Evolutionary conservation across 2,888 invertebrate genomes (phyloP), one percentile per base, ranked within the genome.

Genomic region (Loripinus fragilis): DNA sequence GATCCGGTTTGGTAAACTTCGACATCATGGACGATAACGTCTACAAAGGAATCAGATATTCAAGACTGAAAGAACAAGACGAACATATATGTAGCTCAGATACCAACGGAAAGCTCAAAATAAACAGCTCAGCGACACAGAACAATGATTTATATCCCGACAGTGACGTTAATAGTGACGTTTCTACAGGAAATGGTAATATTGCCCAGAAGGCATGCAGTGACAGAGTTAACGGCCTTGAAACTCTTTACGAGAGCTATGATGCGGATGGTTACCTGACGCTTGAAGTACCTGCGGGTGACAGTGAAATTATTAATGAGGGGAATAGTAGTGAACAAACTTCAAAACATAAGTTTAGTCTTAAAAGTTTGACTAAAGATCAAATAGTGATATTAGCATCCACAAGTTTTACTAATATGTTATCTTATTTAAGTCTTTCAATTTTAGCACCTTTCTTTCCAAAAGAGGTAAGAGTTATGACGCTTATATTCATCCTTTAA

Each of bases 391-490:
- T 83, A 28, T 70, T 83, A 3, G 42, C 48, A 5, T 65, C 70
- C 0, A 71, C 76, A 3, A 75, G 83, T 66, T 55, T 78, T 25
- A 78, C 80, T 17, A 83, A 83, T 38, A 28, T 83, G 25, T 71
- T 83, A 23, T 71, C 77, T 71, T 83, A 76, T 70, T 71, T 83
- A 2, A 83, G 80, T 68, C 64, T 83, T 12, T 83, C 83, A 12
- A 55, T 83, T 45, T 64, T 83, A n/a, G 83, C 80, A 23, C 83
- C 83, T 28, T 83, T 83, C 74, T 83, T 83, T 60, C 83, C 83
- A 7, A 45, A 79, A 35, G 83, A 83, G 78, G 83, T 83, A 80
- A 67, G 78, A n/a, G n/a, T n/a, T n/a, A n/a, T n/a, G n/a, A n/a
- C n/a, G n/a, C n/a, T n/a, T n/a, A n/a, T n/a, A n/a, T n/a, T n/a